A percentile compares a stretch with the other conserved stretches of the same genome.
Conservation (phyloP, 2,797 vertebrate genomes). For the Eidolon dupreanum region DNA sequence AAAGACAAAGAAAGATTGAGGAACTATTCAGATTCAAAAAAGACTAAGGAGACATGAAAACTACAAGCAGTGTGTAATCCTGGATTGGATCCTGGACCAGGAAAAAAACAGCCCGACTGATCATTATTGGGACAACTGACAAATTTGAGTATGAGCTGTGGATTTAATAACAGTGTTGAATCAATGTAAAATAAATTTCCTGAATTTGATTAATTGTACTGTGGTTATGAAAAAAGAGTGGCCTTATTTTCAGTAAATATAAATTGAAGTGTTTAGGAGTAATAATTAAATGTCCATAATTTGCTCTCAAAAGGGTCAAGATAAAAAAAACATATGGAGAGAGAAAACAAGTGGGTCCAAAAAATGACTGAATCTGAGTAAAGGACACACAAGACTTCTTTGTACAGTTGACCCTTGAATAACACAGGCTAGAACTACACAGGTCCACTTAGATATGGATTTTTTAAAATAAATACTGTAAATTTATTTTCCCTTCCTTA, state of each 20-base stretch:
- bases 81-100: neutral
- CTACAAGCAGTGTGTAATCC: neutral
- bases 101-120: neutral
- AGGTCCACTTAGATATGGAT: neutral
- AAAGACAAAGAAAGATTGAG: neutral
- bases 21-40: neutral
- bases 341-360: neutral
- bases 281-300: conserved; percentile 17
- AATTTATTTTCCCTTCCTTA: neutral
- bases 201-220: neutral
- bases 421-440: neutral
- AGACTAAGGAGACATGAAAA: neutral
- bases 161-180: neutral
- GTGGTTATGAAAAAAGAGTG: neutral
- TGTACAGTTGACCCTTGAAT: neutral
- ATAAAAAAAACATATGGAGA: neutral
- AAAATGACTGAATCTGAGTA: neutral
- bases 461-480: neutral
- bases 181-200: neutral
- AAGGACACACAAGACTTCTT: neutral
- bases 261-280: neutral
- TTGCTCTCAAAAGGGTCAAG: neutral
- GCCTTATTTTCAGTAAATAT: neutral
- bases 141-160: neutral
- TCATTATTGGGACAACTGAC: neutral